These are phyloP conservation scores for Leucoraja erinaceus DNA, from an alignment of 2,113 vertebrate species.

Conservation along the genomic window DNA sequence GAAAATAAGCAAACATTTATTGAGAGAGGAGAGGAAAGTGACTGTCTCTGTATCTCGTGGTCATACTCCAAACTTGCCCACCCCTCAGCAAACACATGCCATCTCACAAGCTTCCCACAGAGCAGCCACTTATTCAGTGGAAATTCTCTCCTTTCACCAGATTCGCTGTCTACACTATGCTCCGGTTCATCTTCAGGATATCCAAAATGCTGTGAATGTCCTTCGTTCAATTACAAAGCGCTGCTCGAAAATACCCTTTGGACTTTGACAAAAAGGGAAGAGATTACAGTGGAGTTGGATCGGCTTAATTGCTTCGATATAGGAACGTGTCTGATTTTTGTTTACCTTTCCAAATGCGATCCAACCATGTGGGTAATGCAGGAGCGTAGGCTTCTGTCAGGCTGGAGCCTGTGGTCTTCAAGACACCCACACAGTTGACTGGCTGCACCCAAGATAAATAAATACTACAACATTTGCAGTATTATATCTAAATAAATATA, in stretches of 20 bases:
- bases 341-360: constrained; percentile 13
- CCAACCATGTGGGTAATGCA: constrained; percentile 12
- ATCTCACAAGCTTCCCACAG: constrained; percentile 23
- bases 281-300: not conserved
- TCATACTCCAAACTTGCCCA: not conserved
- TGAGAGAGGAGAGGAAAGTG: not conserved
- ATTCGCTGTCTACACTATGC: not conserved
- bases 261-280: not conserved
- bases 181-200: not conserved
- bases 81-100: not conserved
- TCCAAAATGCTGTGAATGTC: not conserved
- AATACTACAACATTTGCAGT: constrained; percentile 38
- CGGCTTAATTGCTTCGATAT: constrained; percentile 1
- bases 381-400: not conserved
- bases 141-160: not conserved
- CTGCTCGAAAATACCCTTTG: not conserved
- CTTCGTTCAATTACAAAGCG: not conserved
- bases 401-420: constrained; percentile 35
- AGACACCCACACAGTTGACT: constrained; percentile 37
- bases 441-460: constrained; percentile 13
- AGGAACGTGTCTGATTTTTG: constrained; percentile 17
- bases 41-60: not conserved
- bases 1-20: not conserved
- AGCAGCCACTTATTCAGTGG: not conserved
- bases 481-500: constrained; percentile 35